These are phyloP conservation scores for Ochropleura leucogaster DNA, from an alignment of 2,888 invertebrate species.

Conservation along the genomic window DNA sequence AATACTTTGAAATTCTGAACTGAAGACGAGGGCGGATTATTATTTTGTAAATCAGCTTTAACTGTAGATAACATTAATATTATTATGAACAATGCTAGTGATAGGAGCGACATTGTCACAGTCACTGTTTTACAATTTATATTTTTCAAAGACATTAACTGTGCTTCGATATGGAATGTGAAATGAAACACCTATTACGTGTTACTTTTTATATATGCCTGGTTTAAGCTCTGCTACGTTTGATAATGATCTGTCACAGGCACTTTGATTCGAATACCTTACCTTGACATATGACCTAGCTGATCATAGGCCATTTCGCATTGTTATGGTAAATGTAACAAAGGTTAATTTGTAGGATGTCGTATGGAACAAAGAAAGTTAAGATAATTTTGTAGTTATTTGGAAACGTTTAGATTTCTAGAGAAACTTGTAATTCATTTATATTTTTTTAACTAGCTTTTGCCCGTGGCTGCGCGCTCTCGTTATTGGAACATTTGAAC, in stretches of 20 bases:
- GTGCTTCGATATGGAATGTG: conserved; percentile 53
- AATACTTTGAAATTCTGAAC: conserved; percentile 81
- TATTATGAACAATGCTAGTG: conserved; percentile 76
- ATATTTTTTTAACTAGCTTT: neutral
- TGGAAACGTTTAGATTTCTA: neutral
- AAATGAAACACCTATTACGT: conserved; percentile 68
- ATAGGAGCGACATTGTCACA: conserved; percentile 81
- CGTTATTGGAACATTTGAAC: neutral
- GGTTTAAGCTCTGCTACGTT: conserved; percentile 78
- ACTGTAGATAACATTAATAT: conserved; percentile 76
- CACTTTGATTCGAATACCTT: conserved; percentile 67
- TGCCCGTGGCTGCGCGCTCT: neutral
- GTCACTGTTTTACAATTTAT: conserved; percentile 68
- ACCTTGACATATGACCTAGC: conserved; percentile 89
- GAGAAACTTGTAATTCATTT: neutral
- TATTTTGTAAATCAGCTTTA: conserved; percentile 74
- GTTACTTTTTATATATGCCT: conserved; percentile 74
- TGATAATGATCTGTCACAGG: conserved; percentile 78
- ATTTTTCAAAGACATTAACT: conserved; percentile 80
- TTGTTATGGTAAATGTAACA: conserved; percentile 67
- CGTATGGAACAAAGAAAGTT: conserved; percentile 68
- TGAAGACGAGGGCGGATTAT: conserved; percentile 68
- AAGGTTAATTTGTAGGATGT: conserved; percentile 67
- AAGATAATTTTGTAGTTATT: conserved; percentile 37
- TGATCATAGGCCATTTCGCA: conserved; percentile 80